phyloP scores from a whole-genome alignment of 2,888 invertebrate genomes.

The Poecilus cupreus region DNA sequence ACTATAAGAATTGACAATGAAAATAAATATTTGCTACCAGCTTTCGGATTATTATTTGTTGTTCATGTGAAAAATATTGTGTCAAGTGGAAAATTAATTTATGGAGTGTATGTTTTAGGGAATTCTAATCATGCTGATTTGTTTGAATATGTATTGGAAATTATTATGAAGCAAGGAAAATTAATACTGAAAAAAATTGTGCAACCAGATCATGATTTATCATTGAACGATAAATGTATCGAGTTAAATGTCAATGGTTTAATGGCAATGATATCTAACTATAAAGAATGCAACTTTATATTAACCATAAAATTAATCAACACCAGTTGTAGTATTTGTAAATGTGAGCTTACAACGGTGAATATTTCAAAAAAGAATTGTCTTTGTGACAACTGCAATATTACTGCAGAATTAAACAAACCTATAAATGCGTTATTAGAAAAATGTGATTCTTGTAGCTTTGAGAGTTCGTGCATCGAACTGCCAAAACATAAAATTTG shows the following conservation, averaged over 20 bases:
- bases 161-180: neutral
- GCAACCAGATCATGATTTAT: neutral
- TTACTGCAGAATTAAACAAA: neutral
- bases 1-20: neutral
- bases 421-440: neutral
- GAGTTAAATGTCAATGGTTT: neutral
- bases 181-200: neutral
- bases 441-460: neutral
- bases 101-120: neutral
- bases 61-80: neutral
- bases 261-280: neutral
- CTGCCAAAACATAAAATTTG: neutral
- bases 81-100: neutral
- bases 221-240: neutral
- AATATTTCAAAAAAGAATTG: neutral
- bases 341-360: neutral
- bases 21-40: neutral
- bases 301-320: neutral
- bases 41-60: neutral
- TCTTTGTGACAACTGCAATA: neutral
- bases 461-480: neutral
- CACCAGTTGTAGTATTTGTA: neutral
- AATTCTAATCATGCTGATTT: neutral
- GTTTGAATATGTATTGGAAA: neutral
- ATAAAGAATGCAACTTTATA: neutral